A percentile compares a stretch with the other conserved stretches of the same genome.
These are phyloP conservation scores for Crotalus viridis DNA, from an alignment of 2,113 vertebrate species.

Conservation along the genomic window DNA sequence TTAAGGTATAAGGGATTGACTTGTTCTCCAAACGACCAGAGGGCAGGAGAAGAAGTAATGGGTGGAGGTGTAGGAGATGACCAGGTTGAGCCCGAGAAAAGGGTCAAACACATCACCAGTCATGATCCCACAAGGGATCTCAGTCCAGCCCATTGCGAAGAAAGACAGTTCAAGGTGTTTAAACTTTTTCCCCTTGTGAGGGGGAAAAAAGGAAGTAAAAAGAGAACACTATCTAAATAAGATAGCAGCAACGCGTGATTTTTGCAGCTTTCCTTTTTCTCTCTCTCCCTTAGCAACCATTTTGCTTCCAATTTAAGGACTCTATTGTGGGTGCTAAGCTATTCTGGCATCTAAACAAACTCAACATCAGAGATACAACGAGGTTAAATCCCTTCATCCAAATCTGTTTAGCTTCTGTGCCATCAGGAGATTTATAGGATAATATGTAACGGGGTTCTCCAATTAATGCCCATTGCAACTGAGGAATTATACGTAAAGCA, in stretches of 20 bases:
- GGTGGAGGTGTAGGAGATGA: too few relatives aligned
- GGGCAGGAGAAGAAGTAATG: too few relatives aligned
- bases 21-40: too few relatives aligned
- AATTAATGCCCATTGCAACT: background rate
- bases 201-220: background rate
- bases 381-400: background rate
- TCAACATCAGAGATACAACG: background rate
- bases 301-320: background rate
- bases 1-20: too few relatives aligned
- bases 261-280: background rate
- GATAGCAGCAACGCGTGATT: background rate
- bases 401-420: background rate
- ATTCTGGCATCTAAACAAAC: background rate
- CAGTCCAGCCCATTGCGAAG: too few relatives aligned
- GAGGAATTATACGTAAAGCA: background rate
- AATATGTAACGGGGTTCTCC: background rate
- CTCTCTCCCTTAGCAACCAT: background rate
- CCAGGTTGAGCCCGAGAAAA: too few relatives aligned
- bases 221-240: background rate
- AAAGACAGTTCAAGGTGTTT: background rate
- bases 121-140: too few relatives aligned
- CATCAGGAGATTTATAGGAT: background rate
- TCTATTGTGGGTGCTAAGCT: background rate
- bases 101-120: too few relatives aligned
- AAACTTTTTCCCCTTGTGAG: background rate